A percentile compares a stretch with the other conserved stretches of the same genome.
phyloP scores from a whole-genome alignment of 2,888 invertebrate species.

The Mycalesis mineus region DNA sequence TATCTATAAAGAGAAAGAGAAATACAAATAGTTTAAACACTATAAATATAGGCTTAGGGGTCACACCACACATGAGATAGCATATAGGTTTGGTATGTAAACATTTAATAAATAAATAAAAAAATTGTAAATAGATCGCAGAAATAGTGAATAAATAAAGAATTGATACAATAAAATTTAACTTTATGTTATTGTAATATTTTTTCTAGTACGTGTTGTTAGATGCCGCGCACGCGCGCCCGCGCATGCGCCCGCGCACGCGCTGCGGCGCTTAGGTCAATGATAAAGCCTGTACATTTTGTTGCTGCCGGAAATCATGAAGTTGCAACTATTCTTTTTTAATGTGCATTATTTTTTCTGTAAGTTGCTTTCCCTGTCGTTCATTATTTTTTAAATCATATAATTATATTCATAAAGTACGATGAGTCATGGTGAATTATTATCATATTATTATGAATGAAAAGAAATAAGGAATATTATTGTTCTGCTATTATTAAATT shows the following conservation, averaged over 20 bases:
- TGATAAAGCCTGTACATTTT: slow-evolving; percentile 48
- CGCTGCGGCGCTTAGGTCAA: slow-evolving; percentile 41
- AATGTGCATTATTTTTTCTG: slow-evolving; percentile 73
- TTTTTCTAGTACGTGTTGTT: slow-evolving; percentile 60
- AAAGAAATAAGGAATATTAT: slow-evolving; percentile 79
- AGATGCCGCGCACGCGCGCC: slow-evolving; percentile 25
- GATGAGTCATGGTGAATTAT: slow-evolving; percentile 72
- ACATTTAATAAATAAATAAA: slow-evolving; percentile 60
- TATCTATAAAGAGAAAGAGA: slow-evolving; percentile 57
- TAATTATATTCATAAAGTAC: slow-evolving; percentile 76
- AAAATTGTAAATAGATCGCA: slow-evolving; percentile 66
- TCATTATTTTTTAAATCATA: slow-evolving; percentile 76
- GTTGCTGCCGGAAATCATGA: slow-evolving; percentile 60
- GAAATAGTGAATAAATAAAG: slow-evolving; percentile 66
- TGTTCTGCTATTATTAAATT: slow-evolving; percentile 79
- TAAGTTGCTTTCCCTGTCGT: slow-evolving; percentile 78
- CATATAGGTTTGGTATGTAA: slow-evolving; percentile 75
- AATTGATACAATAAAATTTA: slow-evolving; percentile 74
- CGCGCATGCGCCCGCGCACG: not conserved
- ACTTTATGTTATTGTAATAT: slow-evolving; percentile 71
- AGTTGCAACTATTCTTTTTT: slow-evolving; percentile 54
- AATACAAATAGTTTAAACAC: slow-evolving; percentile 76
- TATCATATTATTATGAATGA: slow-evolving; percentile 77
- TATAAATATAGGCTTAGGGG: slow-evolving; percentile 75
- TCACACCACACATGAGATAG: slow-evolving; percentile 71